Evolutionary conservation across 2,113 vertebrate genomes (phyloP), one percentile per base, ranked within the genome.

Genomic region (Hiodon tergisus): DNA sequence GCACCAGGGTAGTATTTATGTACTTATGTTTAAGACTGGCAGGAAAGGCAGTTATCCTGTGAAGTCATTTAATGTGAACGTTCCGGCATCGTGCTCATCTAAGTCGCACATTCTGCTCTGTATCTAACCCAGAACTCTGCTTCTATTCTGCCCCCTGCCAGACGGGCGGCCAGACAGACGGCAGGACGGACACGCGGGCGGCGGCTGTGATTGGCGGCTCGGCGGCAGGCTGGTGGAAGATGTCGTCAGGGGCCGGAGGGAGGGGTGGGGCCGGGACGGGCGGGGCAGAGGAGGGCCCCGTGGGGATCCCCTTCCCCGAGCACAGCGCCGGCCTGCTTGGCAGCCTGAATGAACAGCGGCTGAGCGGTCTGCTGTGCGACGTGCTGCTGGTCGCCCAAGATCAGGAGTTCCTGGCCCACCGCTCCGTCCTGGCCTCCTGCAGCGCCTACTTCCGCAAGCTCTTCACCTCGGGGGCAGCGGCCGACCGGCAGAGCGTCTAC

Each of bases 401-500:
- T 52, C 93, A 88, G 2, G 96, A 99, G 88, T 99, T 98, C 87
- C 95, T 94, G 65, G 97, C 97, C 5, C 97, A 99, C 90, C 97
- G 97, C 87, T 97, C 97, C 0, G 95, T 99, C 85, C 92, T 99
- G 85, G 97, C 97, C 0, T 95, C 96, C 16, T 98, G 95, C 90
- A 98, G 95, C 90, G 90, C 94, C 80, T 99, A 99, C 91, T 98
- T 99, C 87, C 95, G 95, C 89, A 94, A 98, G 91, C 93, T 99
- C 77, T 99, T 99, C 93, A 98, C 96, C 67, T 98, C 96, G 31
- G 96, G 96, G 55, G 91, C 92, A 5, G 92, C 93, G 66, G 95
- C 95, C 11, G 95, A 96, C 90, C 95, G 95, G 84, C 95, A 96
- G 86, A 98, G 94, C 78, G 88, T 98, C 84, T 99, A 99, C 78